Base-by-base conservation (phyloP, 2,797 vertebrate species). In the Lophius americanus region DNA sequence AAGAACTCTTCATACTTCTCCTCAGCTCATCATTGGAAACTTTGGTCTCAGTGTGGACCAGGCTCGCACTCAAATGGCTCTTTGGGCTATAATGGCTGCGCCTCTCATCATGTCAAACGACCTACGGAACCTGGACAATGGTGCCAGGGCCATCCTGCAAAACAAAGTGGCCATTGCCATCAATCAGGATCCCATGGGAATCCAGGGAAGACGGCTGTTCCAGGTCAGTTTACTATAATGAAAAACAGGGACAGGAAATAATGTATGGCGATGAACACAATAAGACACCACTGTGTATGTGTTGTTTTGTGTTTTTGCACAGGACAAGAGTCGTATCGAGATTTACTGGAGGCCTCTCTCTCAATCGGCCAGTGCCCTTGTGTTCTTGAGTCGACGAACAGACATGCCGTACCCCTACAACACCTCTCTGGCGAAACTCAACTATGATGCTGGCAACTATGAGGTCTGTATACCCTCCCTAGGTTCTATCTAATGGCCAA, bases 101-200 rank as follows among this genome's bases (percentile, higher is more conserved):
- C 96, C 95, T 0, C 94, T 97, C 64, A 94, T 97, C 81, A 95
- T 97, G 95, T 97, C 96, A 42, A 96, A 93, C 0, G 95, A 97
- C 75, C 94, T 96, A 46, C 94, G 96, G 7, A 85, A 87, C 56
- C 88, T 97, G 44, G 94, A 91, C 5, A 77, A 76, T 0, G 72
- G 73, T 0, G 88, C 91, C 0, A 71, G 86, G 39, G 81, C 93
- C 51, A 93, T 96, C 69, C 90, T 97, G 54, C 95, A 96, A 87
- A 97, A 97, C 84, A 93, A 86, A 51, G 75, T 88, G 13, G 93
- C 88, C 84, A 96, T 97, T 64, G 78, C 76, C 73, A 96, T 97
- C 89, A 95, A 95, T 80, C 96, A 97, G 91, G 96, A 97, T 66
- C 92, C 91, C 3, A 54, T 95, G 65, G 96, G 95, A 43, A 81